phyloP scores from a whole-genome alignment of 2,797 vertebrate genomes.

The Aeoliscus strigatus region DNA sequence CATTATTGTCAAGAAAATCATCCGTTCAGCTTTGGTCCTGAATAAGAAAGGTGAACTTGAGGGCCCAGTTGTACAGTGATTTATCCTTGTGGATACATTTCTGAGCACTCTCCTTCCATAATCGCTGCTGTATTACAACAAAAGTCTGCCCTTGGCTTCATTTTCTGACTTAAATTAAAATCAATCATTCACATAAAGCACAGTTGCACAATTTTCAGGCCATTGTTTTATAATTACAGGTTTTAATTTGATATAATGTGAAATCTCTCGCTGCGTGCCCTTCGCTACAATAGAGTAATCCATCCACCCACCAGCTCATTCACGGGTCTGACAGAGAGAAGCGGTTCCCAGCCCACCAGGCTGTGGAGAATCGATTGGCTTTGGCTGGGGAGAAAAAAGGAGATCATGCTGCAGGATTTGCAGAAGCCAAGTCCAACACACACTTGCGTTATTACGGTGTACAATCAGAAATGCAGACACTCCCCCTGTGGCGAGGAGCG shows the following conservation, averaged over 20 bases:
- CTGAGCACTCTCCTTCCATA: conserved; percentile 2
- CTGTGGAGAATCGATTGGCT: conserved; percentile 64
- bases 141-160: neutral
- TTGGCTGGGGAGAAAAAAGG: conserved; percentile 32
- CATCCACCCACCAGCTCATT: conserved; percentile 59
- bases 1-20: conserved; percentile 1
- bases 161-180: conserved; percentile 26
- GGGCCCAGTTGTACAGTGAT: neutral
- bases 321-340: conserved; percentile 51
- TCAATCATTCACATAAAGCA: conserved; percentile 40
- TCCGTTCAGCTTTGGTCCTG: conserved; percentile 8
- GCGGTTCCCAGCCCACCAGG: conserved; percentile 45
- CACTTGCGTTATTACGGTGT: conserved; percentile 5
- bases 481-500: conserved; percentile 6
- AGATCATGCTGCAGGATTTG: conserved; percentile 37
- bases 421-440: conserved; percentile 13
- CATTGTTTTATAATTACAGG: conserved; percentile 55
- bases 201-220: conserved; percentile 21
- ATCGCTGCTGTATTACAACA: conserved; percentile 1
- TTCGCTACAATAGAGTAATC: conserved; percentile 57
- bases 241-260: conserved; percentile 61
- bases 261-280: conserved; percentile 50
- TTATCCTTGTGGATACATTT: conserved; percentile 5
- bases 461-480: conserved; percentile 8
- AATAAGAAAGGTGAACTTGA: conserved; percentile 1